A percentile compares a stretch with the other conserved stretches of the same genome.
phyloP scores from a whole-genome alignment of 1,140 invertebrate genomes.

The Drosophila miranda region DNA sequence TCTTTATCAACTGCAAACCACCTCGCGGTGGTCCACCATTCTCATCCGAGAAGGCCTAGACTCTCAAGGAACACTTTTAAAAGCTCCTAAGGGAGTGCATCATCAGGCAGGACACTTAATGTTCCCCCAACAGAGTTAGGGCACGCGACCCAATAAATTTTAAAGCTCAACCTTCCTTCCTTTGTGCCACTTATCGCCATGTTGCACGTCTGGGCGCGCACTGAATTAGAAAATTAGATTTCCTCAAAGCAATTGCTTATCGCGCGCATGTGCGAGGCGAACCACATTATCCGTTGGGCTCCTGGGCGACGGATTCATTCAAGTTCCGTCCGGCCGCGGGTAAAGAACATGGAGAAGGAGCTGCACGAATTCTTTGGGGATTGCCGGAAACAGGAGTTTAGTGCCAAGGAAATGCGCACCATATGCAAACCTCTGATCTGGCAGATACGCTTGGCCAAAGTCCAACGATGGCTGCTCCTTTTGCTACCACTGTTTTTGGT shows the following conservation, averaged over 20 bases:
- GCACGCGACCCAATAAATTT: slow-evolving; percentile 20
- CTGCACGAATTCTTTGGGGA: slow-evolving; percentile 55
- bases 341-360: slow-evolving; percentile 55
- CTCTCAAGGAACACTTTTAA: background rate
- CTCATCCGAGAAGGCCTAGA: slow-evolving; percentile 25
- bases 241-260: slow-evolving; percentile 52
- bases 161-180: slow-evolving; percentile 34
- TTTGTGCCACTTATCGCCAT: slow-evolving; percentile 52
- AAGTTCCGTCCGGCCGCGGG: slow-evolving; percentile 10
- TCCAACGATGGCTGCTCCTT: slow-evolving; percentile 23
- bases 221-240: slow-evolving; percentile 81
- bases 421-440: slow-evolving; percentile 63
- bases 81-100: background rate
- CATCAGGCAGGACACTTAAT: slow-evolving; percentile 2
- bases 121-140: slow-evolving; percentile 4
- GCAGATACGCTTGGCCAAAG: slow-evolving; percentile 15
- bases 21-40: slow-evolving; percentile 23
- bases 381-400: slow-evolving; percentile 51
- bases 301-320: slow-evolving; percentile 28
- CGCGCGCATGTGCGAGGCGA: slow-evolving; percentile 48
- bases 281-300: background rate
- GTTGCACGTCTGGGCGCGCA: slow-evolving; percentile 61
- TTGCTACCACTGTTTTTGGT: slow-evolving; percentile 17
- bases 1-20: slow-evolving; percentile 58
- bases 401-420: slow-evolving; percentile 38